Evolutionary conservation across 2,888 invertebrate genomes (phyloP).

Genomic region (Aphidius colemani): DNA sequence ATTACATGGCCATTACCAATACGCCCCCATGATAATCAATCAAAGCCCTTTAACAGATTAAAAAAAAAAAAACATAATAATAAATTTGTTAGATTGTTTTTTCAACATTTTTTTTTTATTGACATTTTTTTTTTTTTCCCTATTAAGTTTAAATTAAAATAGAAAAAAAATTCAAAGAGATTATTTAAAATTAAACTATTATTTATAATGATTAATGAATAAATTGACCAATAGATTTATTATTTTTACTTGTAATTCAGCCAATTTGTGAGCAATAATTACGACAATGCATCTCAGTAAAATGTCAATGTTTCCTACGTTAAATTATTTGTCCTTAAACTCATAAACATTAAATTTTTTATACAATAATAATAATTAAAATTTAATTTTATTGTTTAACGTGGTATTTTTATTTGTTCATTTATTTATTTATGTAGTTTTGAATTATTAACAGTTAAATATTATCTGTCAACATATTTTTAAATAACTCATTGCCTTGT

Average conservation of each 20-base stretch:
- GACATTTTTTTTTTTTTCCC: constrained; percentile 3
- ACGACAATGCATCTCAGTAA: constrained; percentile 50
- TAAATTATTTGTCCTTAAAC: constrained; percentile 7
- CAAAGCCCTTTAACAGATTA: not conserved
- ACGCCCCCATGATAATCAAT: no score
- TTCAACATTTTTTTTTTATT: constrained; percentile 20
- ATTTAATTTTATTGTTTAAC: not conserved
- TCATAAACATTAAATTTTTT: not conserved
- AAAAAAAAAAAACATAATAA: not conserved
- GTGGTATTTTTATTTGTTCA: not conserved
- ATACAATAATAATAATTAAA: not conserved
- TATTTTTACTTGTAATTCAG: not conserved
- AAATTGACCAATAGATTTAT: no score
- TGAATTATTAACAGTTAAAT: not conserved
- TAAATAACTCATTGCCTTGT: not conserved
- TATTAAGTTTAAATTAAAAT: not conserved
- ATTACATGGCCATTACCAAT: not conserved
- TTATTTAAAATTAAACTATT: constrained; percentile 3
- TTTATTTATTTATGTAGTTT: not conserved
- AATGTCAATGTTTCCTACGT: constrained; percentile 30
- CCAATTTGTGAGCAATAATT: constrained; percentile 37
- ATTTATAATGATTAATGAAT: not conserved
- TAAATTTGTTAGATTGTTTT: not conserved
- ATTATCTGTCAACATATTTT: not conserved
- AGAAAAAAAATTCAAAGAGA: constrained; percentile 1